A percentile compares a stretch with the other conserved stretches of the same genome.
phyloP scores from a whole-genome alignment of 2,888 invertebrate genomes.

The Pollenia amentaria region DNA sequence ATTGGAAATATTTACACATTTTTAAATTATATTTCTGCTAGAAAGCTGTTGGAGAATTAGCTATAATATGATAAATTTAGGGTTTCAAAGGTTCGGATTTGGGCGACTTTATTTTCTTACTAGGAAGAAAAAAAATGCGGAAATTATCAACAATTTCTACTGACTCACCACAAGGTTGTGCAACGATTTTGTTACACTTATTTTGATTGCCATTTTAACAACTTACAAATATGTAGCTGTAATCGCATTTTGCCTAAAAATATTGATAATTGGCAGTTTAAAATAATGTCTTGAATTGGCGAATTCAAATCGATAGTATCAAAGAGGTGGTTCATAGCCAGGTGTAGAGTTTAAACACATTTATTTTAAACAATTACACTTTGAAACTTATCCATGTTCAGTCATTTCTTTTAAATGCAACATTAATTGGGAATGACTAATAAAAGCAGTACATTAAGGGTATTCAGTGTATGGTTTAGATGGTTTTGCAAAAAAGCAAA shows the following conservation, averaged over 20 bases:
- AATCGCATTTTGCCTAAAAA: not conserved
- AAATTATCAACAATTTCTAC: no score
- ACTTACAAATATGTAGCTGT: not conserved
- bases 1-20: no score
- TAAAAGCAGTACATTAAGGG: not conserved
- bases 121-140: no score
- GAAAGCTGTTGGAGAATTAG: no score
- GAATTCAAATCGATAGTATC: not conserved
- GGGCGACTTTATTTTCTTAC: no score
- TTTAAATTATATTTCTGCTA: no score
- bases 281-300: not conserved
- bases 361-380: not conserved
- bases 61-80: no score
- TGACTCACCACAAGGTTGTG: no score
- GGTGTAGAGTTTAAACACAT: constrained; percentile 22
- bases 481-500: not conserved
- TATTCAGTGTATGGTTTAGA: not conserved
- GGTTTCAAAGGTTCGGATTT: no score
- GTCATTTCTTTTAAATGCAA: constrained; percentile 2
- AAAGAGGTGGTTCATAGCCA: not conserved
- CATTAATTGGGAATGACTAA: constrained; percentile 24
- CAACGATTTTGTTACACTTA: not conserved
- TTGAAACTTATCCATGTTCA: not conserved
- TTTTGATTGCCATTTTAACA: not conserved
- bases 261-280: not conserved